phyloP scores from a whole-genome alignment of 1,140 invertebrate genomes.

The Rhysida immarginata region DNA sequence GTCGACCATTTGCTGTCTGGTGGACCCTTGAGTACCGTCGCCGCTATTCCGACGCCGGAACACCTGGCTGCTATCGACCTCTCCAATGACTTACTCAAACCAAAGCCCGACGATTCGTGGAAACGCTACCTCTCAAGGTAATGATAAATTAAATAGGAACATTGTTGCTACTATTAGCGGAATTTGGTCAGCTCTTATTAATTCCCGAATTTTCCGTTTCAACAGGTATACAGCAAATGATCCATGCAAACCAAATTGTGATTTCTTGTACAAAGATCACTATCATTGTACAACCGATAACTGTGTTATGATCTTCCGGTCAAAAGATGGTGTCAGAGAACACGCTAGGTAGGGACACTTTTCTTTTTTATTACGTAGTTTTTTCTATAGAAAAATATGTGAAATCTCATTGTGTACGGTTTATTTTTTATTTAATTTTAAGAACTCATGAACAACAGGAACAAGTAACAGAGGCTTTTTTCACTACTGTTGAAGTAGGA shows the following conservation, averaged over 20 bases:
- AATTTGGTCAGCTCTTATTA: too few species aligned
- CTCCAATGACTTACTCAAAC: constrained; percentile 15
- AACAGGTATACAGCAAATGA: constrained; percentile 36
- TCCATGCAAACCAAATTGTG: constrained; percentile 47
- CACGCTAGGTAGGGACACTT: constrained; percentile 42
- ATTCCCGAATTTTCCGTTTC: neutral
- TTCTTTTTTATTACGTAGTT: neutral
- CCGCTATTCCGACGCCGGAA: constrained; percentile 8
- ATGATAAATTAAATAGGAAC: constrained; percentile 13
- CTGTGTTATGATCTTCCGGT: constrained; percentile 46
- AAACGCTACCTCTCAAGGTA: constrained; percentile 41
- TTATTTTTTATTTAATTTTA: constrained; percentile 13
- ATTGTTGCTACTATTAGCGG: too few species aligned
- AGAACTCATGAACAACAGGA: constrained; percentile 73
- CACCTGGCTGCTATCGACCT: constrained; percentile 24
- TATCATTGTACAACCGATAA: constrained; percentile 56
- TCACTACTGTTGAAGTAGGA: constrained; percentile 39
- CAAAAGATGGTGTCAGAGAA: constrained; percentile 60
- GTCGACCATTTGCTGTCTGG: neutral
- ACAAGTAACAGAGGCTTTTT: constrained; percentile 63
- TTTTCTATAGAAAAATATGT: neutral
- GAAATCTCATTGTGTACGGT: too few species aligned
- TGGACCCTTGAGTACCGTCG: neutral
- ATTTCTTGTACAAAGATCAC: constrained; percentile 52
- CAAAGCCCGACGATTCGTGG: constrained; percentile 36